These are phyloP conservation scores for Nomada flava DNA, from an alignment of 2,888 invertebrate species.

Conservation along the genomic window DNA sequence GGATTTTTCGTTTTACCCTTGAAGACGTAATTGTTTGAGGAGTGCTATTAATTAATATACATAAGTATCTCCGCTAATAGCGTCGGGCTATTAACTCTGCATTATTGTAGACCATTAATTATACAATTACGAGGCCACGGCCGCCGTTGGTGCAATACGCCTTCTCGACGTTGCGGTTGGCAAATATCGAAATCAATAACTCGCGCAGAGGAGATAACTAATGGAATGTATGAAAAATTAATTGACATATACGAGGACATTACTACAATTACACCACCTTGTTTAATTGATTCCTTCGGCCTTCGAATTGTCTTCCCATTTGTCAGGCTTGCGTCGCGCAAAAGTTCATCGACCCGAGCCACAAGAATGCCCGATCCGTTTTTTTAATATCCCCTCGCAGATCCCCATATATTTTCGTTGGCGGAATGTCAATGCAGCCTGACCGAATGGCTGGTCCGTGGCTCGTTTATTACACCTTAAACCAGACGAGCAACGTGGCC, in stretches of 20 bases:
- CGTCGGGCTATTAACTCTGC: background rate
- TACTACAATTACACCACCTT: too few species aligned
- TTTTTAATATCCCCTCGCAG: slow-evolving; percentile 53
- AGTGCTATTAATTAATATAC: slow-evolving; percentile 14
- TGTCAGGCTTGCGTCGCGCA: background rate
- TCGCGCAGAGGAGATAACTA: too few species aligned
- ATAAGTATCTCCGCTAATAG: background rate
- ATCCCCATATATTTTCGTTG: slow-evolving; percentile 50
- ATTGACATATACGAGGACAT: too few species aligned
- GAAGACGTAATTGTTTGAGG: too few species aligned
- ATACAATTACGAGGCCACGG: background rate
- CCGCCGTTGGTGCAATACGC: background rate
- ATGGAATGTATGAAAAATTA: too few species aligned
- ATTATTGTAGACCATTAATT: background rate
- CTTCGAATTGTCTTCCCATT: too few species aligned
- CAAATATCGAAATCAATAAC: too few species aligned
- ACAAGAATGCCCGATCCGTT: slow-evolving; percentile 25
- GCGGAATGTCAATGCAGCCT: slow-evolving; percentile 53
- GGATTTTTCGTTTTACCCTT: background rate
- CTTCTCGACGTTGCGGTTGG: background rate
- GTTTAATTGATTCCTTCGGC: background rate
- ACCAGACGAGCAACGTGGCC: slow-evolving; percentile 33
- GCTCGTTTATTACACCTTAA: slow-evolving; percentile 64
- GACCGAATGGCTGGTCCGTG: slow-evolving; percentile 46
- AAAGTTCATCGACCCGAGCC: slow-evolving; percentile 53